phyloP scores from a whole-genome alignment of 2,888 invertebrate species.

The Baronia brevicornis region DNA sequence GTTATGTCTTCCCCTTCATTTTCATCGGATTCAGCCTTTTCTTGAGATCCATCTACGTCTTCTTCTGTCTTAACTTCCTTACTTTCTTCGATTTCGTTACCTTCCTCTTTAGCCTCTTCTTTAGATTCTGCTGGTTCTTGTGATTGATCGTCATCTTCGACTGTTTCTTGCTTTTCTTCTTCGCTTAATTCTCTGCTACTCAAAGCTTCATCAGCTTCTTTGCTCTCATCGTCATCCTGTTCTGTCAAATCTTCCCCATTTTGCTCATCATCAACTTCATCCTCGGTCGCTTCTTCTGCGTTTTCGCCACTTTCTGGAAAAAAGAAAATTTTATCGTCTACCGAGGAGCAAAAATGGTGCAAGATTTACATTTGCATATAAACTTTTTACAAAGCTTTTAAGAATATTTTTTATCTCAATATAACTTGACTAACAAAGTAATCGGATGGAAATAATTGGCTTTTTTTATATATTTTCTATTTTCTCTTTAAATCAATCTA shows the following conservation, averaged over 20 bases:
- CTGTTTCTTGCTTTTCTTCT: conserved; percentile 32
- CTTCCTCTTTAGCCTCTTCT: conserved; percentile 21
- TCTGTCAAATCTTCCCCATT: conserved; percentile 28
- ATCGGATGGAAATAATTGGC: background rate
- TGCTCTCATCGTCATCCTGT: conserved; percentile 34
- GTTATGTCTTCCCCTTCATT: conserved; percentile 30
- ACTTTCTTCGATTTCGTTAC: conserved; percentile 18
- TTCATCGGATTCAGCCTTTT: conserved; percentile 54
- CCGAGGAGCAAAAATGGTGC: no score
- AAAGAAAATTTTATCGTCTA: no score
- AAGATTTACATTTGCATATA: no score
- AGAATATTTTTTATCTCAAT: no score
- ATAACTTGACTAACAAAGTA: no score
- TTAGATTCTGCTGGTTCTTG: conserved; percentile 22
- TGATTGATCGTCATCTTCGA: conserved; percentile 24
- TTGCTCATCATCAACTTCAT: conserved; percentile 27
- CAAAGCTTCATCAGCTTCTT: conserved; percentile 19
- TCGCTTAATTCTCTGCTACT: conserved; percentile 29
- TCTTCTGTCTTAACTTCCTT: conserved; percentile 36
- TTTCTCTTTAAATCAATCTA: no score
- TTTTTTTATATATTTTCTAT: no score
- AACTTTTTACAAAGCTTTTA: no score
- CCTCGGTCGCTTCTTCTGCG: conserved; percentile 31
- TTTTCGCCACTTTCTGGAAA: conserved; percentile 58
- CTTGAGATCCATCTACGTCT: conserved; percentile 62